phyloP scores from a whole-genome alignment of 2,888 invertebrate species.

The Deilephila elpenor region DNA sequence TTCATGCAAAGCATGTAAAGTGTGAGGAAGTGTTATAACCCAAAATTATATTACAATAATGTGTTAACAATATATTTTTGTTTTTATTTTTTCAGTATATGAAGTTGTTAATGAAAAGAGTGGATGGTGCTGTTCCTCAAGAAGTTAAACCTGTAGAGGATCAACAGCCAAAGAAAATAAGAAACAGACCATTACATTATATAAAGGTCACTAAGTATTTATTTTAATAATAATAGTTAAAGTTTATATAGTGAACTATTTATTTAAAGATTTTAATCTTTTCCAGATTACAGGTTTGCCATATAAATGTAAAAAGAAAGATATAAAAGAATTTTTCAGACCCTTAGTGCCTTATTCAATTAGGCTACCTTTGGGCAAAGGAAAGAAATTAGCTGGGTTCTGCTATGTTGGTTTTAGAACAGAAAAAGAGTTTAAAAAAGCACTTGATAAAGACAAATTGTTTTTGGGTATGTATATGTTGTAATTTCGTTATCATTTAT shows the following conservation, averaged over 20 bases:
- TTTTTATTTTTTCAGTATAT: constrained; percentile 85
- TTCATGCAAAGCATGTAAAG: no score
- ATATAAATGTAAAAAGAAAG: constrained; percentile 91
- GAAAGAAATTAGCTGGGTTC: constrained; percentile 89
- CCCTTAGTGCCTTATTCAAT: constrained; percentile 92
- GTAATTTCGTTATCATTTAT: background rate
- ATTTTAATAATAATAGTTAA: constrained; percentile 62
- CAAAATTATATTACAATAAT: background rate
- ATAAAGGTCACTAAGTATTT: constrained; percentile 65
- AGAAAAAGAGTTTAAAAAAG: constrained; percentile 91
- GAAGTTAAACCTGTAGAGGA: constrained; percentile 55
- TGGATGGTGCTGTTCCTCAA: constrained; percentile 51
- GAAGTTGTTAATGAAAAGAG: constrained; percentile 87
- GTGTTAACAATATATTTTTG: background rate
- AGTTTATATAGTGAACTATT: background rate
- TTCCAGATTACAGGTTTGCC: constrained; percentile 92
- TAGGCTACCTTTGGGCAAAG: constrained; percentile 87
- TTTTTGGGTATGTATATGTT: constrained; percentile 88
- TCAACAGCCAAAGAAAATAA: constrained; percentile 65
- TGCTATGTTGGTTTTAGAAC: constrained; percentile 96
- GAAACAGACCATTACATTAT: constrained; percentile 74
- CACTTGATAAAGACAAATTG: constrained; percentile 92
- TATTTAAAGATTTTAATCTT: constrained; percentile 21
- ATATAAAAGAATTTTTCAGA: constrained; percentile 93
- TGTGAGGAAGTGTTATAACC: no score